Base-by-base conservation (phyloP, 2,888 invertebrate genomes). In the Lacanobia wlatinum region DNA sequence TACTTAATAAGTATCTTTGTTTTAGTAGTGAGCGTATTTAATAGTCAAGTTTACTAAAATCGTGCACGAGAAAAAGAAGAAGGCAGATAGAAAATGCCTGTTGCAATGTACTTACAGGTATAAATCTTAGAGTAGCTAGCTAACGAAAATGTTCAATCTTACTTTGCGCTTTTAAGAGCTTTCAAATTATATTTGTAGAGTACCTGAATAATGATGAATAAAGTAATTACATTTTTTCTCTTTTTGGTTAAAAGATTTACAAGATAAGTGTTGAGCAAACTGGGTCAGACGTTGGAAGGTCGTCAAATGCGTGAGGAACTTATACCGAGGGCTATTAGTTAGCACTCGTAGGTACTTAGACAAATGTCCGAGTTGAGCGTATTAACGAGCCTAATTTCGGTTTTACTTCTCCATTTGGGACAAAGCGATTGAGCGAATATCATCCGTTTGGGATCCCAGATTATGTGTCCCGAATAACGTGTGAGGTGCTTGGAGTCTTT, bases 381-480 rank as follows among this genome's bases (percentile, higher is more conserved):
- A 82, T 76, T 73, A 74, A 81, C 70, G 80, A 76, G 62, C 71
- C 70, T 80, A 71, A 78, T 83, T 80, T 76, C 75, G 68, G 70
- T 82, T 83, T 81, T 76, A 80, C 80, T 78, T 76, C 72, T 70
- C 80, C 71, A 74, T 76, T 83, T 73, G 62, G 71, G 75, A 79
- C 75, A 74, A 82, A 83, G 70, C 83, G 70, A 83, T 83, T 83
- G 75, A 71, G 75, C 69, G 71, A 82, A 84, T 73, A 85, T 83
- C 75, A 77, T 82, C 75, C 70, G 62, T 83, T 85, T 69, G 70
- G 75, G 84, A 76, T 77, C 77, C 78, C 79, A 83, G 73, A 84
- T 84, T 81, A 85, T 76, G 81, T 79, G 82, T 60, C 65, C 71
- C 72, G 69, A 80, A 84, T 82, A 73, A 82, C 80, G 82, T 82